phyloP scores from a whole-genome alignment of 2,888 invertebrate genomes.

The Amorpha juglandis region DNA sequence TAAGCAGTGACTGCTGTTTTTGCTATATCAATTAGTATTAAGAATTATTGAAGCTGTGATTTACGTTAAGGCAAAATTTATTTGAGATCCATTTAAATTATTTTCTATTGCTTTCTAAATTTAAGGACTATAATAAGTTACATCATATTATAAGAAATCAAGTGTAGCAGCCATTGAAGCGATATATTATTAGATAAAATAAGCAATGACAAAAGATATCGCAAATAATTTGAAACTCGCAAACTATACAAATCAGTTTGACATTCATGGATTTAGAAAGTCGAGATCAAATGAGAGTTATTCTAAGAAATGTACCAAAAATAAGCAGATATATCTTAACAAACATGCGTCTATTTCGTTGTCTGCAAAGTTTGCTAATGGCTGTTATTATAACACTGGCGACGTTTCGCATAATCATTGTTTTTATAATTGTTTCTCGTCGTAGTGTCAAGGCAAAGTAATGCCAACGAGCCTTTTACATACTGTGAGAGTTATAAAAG shows the following conservation, averaged over 20 bases:
- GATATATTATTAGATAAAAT: background rate
- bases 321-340: background rate
- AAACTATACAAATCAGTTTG: constrained; percentile 1
- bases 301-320: background rate
- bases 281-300: background rate
- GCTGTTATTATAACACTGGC: background rate
- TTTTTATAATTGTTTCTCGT: background rate
- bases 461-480: background rate
- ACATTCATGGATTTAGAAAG: background rate
- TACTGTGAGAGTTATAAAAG: background rate
- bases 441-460: too few relatives aligned
- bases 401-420: background rate
- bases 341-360: constrained; percentile 5
- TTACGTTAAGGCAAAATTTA: too few relatives aligned
- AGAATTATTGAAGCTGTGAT: too few relatives aligned
- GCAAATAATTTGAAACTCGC: background rate
- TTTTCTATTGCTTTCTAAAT: too few relatives aligned
- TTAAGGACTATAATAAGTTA: too few relatives aligned
- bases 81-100: too few relatives aligned
- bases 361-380: constrained; percentile 29
- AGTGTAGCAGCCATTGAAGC: background rate
- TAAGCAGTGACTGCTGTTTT: background rate
- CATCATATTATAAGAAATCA: background rate
- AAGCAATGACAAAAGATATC: background rate
- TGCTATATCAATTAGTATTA: background rate